A percentile compares a stretch with the other conserved stretches of the same genome.
These are phyloP conservation scores for Exephanes ischioxanthus DNA, from an alignment of 2,888 invertebrate genomes.

Conservation along the genomic window DNA sequence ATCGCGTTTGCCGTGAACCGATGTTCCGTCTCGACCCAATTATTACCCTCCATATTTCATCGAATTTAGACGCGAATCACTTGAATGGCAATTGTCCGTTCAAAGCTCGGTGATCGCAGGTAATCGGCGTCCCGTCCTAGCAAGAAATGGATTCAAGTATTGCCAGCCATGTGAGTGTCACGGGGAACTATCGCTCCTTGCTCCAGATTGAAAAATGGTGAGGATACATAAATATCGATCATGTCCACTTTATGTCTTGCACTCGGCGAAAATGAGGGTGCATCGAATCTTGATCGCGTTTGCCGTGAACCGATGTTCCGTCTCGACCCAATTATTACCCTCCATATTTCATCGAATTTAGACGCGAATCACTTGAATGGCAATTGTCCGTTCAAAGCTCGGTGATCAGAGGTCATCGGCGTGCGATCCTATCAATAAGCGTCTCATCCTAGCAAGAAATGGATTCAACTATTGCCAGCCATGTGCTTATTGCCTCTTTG, in stretches of 20 bases:
- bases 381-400: background rate
- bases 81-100: background rate
- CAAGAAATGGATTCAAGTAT: background rate
- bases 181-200: background rate
- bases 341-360: background rate
- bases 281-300: background rate
- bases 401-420: background rate
- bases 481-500: background rate
- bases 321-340: background rate
- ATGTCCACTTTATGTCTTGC: background rate
- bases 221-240: constrained; percentile 1
- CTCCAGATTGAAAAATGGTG: background rate
- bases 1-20: background rate
- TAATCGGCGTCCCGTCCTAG: background rate
- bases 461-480: background rate
- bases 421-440: background rate
- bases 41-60: background rate
- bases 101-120: background rate
- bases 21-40: background rate
- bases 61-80: background rate
- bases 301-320: background rate
- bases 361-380: background rate
- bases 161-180: background rate
- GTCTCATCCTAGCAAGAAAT: background rate
- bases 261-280: background rate